Conservation (phyloP, 2,113 vertebrate genomes). For the Coregonus clupeaformis region DNA sequence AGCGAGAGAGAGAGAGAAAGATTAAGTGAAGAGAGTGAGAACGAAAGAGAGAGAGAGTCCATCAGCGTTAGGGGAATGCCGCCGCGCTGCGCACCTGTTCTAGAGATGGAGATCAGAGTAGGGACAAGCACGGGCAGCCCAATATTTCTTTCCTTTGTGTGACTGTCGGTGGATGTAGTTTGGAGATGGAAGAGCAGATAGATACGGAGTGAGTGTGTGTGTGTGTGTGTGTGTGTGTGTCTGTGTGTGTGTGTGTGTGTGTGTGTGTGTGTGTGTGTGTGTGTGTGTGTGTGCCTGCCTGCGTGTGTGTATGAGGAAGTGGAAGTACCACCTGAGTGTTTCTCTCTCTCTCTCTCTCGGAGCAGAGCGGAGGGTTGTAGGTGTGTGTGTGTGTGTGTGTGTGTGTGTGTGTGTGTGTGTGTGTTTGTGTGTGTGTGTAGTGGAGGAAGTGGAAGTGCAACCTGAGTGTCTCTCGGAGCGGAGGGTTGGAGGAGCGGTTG, state of each 20-base stretch:
- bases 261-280: conserved; percentile 18
- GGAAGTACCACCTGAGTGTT: neutral
- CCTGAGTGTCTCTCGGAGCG: conserved; percentile 20
- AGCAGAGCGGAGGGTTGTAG: neutral
- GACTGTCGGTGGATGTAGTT: neutral
- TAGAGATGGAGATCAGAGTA: neutral
- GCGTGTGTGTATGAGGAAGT: neutral
- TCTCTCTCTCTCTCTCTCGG: no score
- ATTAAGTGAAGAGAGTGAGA: neutral
- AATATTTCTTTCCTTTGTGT: neutral
- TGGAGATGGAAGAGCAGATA: neutral
- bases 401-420: neutral
- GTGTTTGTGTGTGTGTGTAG: no score
- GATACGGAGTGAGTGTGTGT: neutral
- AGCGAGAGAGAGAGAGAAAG: neutral
- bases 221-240: conserved; percentile 4
- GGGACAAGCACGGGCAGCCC: conserved; percentile 3
- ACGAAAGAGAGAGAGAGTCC: conserved; percentile 10
- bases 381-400: conserved; percentile 1
- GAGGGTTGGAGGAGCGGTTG: conserved; percentile 20
- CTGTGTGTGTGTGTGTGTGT: neutral
- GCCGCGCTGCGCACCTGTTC: conserved; percentile 34
- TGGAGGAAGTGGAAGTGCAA: conserved; percentile 28
- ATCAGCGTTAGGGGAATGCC: conserved; percentile 22
- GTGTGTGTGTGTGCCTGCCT: conserved; percentile 24